Evolutionary conservation across 2,113 vertebrate species (phyloP).

Genomic region (Microtus pennsylvanicus): DNA sequence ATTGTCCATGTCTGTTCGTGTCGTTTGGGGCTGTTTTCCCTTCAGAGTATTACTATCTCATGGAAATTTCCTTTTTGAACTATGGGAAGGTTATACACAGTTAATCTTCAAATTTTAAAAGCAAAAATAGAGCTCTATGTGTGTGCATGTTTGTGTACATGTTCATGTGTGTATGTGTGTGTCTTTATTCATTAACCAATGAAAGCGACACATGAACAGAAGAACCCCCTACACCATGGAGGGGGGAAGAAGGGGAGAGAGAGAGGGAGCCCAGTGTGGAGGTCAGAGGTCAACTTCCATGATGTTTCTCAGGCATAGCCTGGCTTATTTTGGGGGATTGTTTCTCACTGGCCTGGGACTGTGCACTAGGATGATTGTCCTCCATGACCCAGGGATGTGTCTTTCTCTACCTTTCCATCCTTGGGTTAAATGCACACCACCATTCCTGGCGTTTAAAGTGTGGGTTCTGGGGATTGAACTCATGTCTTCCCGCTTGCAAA

Average conservation of each 20-base stretch:
- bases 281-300: neutral
- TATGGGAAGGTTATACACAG: neutral
- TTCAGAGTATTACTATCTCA: neutral
- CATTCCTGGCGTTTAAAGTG: neutral
- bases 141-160: neutral
- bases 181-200: too few relatives aligned
- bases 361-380: neutral
- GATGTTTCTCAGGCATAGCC: neutral
- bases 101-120: constrained; percentile 43
- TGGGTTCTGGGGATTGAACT: neutral
- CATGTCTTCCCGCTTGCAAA: neutral
- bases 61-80: constrained; percentile 44
- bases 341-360: neutral
- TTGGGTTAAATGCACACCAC: neutral
- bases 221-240: too few relatives aligned
- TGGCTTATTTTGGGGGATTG: neutral
- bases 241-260: too few relatives aligned
- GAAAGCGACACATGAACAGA: too few relatives aligned
- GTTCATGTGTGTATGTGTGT: neutral
- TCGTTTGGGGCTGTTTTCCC: constrained; percentile 30
- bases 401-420: neutral
- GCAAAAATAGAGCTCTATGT: neutral
- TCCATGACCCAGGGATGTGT: neutral
- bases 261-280: neutral
- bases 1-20: neutral